phyloP scores from a whole-genome alignment of 1,140 invertebrate species.

The Nixonia krombeini region DNA sequence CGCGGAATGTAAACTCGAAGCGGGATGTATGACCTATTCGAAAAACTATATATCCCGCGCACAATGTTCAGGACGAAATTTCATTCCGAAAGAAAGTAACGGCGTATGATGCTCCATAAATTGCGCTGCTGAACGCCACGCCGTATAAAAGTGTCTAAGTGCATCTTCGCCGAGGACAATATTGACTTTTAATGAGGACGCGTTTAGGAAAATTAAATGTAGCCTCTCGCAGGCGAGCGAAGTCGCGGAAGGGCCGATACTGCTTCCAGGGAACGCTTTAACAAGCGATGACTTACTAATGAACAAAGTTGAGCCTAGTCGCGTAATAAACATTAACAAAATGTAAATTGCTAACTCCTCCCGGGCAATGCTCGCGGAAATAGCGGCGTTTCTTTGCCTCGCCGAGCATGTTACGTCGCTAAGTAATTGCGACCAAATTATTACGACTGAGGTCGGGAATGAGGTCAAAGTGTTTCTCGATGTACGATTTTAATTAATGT shows the following conservation, averaged over 20 bases:
- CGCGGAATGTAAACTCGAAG: constrained; percentile 25
- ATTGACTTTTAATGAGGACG: constrained; percentile 16
- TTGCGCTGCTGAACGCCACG: neutral
- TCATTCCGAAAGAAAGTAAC: constrained; percentile 24
- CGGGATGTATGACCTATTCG: constrained; percentile 25
- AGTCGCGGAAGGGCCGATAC: constrained; percentile 2
- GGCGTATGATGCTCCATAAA: constrained; percentile 10
- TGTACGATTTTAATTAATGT: too few relatives aligned
- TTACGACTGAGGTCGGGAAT: too few relatives aligned
- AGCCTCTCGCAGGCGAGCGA: neutral
- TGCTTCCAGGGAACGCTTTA: neutral
- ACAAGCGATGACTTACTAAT: constrained; percentile 3
- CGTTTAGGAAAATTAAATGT: too few relatives aligned
- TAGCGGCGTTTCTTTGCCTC: too few relatives aligned
- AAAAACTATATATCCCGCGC: constrained; percentile 17
- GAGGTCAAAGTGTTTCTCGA: too few relatives aligned
- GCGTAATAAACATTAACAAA: too few relatives aligned
- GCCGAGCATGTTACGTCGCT: too few relatives aligned
- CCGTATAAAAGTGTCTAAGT: neutral
- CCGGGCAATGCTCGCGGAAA: too few relatives aligned
- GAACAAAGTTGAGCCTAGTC: constrained; percentile 19
- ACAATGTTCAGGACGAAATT: constrained; percentile 22
- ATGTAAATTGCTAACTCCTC: too few relatives aligned
- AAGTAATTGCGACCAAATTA: too few relatives aligned
- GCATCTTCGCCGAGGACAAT: neutral